phyloP scores from a whole-genome alignment of 2,888 invertebrate species.

The Eupithecia dodoneata region DNA sequence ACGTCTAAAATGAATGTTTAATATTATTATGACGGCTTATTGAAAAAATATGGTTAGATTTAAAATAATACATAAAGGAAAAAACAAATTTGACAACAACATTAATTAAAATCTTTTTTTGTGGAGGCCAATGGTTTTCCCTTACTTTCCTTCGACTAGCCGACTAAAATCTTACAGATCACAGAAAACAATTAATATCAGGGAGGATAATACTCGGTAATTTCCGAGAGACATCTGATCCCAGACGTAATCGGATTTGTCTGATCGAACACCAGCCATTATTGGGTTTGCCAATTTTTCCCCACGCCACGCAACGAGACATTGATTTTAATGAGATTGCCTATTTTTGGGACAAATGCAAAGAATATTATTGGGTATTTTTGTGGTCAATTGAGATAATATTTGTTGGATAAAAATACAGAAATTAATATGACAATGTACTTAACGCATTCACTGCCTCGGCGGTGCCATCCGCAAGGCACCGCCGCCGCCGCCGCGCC shows the following conservation, averaged over 20 bases:
- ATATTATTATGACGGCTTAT: not conserved
- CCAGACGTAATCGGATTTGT: slow-evolving; percentile 77
- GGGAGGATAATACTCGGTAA: slow-evolving; percentile 62
- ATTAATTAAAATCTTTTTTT: not conserved
- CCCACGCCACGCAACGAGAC: slow-evolving; percentile 66
- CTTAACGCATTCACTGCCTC: too few relatives aligned
- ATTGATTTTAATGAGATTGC: slow-evolving; percentile 79
- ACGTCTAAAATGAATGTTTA: too few relatives aligned
- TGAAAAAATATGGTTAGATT: not conserved
- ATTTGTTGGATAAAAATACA: not conserved
- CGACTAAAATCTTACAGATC: slow-evolving; percentile 50
- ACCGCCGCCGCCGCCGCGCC: too few relatives aligned
- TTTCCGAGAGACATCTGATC: slow-evolving; percentile 76
- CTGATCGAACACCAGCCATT: slow-evolving; percentile 76
- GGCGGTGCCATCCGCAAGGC: too few relatives aligned
- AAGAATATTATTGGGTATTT: slow-evolving; percentile 4
- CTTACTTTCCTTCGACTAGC: slow-evolving; percentile 2
- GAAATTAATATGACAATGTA: too few relatives aligned
- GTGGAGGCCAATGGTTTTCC: not conserved
- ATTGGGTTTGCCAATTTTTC: slow-evolving; percentile 78
- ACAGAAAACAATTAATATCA: slow-evolving; percentile 63
- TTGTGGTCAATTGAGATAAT: not conserved
- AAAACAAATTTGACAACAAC: not conserved
- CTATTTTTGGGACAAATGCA: slow-evolving; percentile 15
- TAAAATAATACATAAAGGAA: too few relatives aligned